Conservation (phyloP, 2,888 invertebrate species). For the Lochmaea crataegi region DNA sequence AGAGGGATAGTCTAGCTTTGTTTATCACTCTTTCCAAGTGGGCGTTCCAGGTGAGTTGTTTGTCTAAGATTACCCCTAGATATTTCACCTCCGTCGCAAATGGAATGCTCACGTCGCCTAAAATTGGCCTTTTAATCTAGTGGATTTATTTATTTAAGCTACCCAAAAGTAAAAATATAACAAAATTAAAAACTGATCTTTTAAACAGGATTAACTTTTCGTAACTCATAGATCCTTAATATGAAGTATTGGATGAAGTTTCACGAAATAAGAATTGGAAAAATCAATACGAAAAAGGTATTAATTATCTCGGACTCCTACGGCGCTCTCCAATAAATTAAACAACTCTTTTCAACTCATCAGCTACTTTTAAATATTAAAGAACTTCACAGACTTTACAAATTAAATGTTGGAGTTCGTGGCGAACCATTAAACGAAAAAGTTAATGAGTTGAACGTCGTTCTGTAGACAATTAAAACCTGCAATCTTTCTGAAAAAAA, state of each 20-base stretch:
- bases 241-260: not conserved
- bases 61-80: too few species aligned
- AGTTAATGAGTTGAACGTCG: not conserved
- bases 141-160: too few species aligned
- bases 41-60: too few species aligned
- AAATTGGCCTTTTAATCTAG: too few species aligned
- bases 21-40: too few species aligned
- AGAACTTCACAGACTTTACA: not conserved
- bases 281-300: not conserved
- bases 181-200: too few species aligned
- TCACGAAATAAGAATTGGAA: not conserved
- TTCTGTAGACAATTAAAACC: not conserved
- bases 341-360: slow-evolving; percentile 5
- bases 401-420: not conserved
- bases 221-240: too few species aligned
- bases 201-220: too few species aligned
- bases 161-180: too few species aligned
- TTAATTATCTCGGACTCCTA: not conserved
- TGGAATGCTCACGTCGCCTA: too few species aligned
- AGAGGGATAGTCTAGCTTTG: too few species aligned
- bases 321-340: not conserved
- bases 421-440: not conserved
- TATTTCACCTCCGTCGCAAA: too few species aligned
- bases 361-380: slow-evolving; percentile 1
- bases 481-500: not conserved